These are phyloP conservation scores for Caerostris extrusa DNA, from an alignment of 1,140 invertebrate genomes.

Conservation along the genomic window DNA sequence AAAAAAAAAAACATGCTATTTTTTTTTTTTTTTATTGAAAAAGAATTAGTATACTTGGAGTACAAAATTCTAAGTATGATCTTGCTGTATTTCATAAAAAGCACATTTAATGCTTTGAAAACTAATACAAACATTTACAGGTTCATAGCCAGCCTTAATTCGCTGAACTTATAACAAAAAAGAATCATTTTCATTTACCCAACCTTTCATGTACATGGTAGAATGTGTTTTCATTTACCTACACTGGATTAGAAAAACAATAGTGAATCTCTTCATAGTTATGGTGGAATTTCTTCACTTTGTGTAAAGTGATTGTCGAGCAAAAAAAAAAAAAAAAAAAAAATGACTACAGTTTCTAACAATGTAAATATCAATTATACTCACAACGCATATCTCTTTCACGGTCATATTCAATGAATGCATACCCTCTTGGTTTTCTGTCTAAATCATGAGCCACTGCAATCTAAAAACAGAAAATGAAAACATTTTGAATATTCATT, in stretches of 20 bases:
- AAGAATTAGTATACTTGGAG: neutral
- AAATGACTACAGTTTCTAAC: neutral
- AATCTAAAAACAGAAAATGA: conserved; percentile 87
- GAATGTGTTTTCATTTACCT: conserved; percentile 52
- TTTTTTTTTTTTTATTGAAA: neutral
- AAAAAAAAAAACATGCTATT: no score
- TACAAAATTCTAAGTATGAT: neutral
- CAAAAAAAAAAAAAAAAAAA: conserved; percentile 16
- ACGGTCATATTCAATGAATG: conserved; percentile 99
- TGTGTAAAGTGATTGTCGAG: neutral
- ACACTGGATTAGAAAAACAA: conserved; percentile 21
- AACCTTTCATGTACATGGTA: conserved; percentile 33
- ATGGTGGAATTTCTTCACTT: neutral
- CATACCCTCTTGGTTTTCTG: conserved; percentile 98
- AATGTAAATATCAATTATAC: conserved; percentile 83
- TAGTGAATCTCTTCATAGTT: neutral
- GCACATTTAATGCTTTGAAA: neutral
- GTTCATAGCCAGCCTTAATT: conserved; percentile 53
- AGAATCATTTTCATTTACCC: conserved; percentile 65
- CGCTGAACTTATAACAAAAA: conserved; percentile 44
- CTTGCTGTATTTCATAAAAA: conserved; percentile 23
- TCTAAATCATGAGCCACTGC: conserved; percentile 90
- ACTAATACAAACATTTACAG: conserved; percentile 42
- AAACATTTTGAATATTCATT: neutral
- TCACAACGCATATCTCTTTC: conserved; percentile 99